Percentiles rank a stretch among this genome's conserved stretches.
These are phyloP conservation scores for Dione juno DNA, from an alignment of 2,888 invertebrate species.

Conservation along the genomic window DNA sequence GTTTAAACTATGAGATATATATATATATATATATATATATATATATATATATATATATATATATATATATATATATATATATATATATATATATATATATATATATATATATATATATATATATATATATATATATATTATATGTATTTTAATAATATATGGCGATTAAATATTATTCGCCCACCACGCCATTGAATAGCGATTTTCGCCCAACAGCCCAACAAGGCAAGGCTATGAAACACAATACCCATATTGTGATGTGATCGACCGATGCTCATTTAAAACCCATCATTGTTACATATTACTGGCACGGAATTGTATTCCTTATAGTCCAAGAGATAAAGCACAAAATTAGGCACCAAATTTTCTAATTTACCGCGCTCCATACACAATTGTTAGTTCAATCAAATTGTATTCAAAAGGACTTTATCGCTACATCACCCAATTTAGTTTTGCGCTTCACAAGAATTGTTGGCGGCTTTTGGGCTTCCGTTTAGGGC, in stretches of 20 bases:
- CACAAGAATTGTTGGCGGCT: not conserved
- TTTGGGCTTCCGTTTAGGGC: not conserved
- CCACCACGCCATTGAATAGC: too few species aligned
- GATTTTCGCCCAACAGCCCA: conserved; percentile 6
- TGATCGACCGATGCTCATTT: conserved; percentile 39
- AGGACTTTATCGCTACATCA: conserved; percentile 39
- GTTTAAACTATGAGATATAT: too few species aligned
- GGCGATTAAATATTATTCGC: too few species aligned
- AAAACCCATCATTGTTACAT: conserved; percentile 25
- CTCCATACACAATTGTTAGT: conserved; percentile 37
- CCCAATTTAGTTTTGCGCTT: conserved; percentile 25
- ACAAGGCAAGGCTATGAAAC: too few species aligned
- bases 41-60: too few species aligned
- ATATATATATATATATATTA: too few species aligned
- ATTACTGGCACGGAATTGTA: conserved; percentile 18
- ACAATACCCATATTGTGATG: too few species aligned
- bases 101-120: too few species aligned
- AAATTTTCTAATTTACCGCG: conserved; percentile 21
- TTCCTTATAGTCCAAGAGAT: not conserved
- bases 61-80: too few species aligned
- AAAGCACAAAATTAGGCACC: conserved; percentile 4
- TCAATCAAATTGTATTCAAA: conserved; percentile 44
- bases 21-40: too few species aligned
- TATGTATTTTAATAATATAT: too few species aligned
- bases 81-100: too few species aligned